These are phyloP conservation scores for Odontamblyopus rebecca DNA, from an alignment of 2,797 vertebrate genomes.

Conservation along the genomic window DNA sequence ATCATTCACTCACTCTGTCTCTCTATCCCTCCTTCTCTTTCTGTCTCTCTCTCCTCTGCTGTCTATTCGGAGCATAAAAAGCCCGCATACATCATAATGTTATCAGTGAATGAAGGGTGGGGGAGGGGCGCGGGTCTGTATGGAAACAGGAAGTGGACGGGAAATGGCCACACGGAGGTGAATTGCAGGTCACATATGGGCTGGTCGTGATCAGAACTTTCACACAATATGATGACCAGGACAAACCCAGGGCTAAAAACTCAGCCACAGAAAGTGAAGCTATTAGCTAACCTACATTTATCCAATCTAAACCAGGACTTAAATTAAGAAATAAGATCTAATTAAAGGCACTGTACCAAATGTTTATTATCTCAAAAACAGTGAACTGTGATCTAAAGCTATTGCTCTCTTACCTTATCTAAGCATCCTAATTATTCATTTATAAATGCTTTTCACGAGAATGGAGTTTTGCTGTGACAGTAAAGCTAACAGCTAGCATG, in stretches of 20 bases:
- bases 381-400: too few species aligned
- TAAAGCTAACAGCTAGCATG: too few species aligned
- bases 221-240: neutral
- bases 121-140: neutral
- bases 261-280: neutral
- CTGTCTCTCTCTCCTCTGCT: slow-evolving; percentile 1
- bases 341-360: too few species aligned
- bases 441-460: too few species aligned
- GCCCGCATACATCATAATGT: slow-evolving; percentile 39
- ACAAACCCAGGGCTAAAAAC: neutral
- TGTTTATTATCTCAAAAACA: too few species aligned
- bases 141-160: neutral
- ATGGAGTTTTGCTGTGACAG: too few species aligned
- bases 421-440: too few species aligned
- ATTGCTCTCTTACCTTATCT: too few species aligned
- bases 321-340: too few species aligned
- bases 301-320: too few species aligned
- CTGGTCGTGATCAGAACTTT: neutral
- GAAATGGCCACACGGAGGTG: slow-evolving; percentile 3
- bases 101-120: slow-evolving; percentile 15
- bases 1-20: neutral
- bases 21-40: neutral
- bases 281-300: too few species aligned
- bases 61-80: slow-evolving; percentile 21
- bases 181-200: neutral